Base-by-base conservation (phyloP, 1,140 invertebrate genomes). In the Probaryconus sp. region DNA sequence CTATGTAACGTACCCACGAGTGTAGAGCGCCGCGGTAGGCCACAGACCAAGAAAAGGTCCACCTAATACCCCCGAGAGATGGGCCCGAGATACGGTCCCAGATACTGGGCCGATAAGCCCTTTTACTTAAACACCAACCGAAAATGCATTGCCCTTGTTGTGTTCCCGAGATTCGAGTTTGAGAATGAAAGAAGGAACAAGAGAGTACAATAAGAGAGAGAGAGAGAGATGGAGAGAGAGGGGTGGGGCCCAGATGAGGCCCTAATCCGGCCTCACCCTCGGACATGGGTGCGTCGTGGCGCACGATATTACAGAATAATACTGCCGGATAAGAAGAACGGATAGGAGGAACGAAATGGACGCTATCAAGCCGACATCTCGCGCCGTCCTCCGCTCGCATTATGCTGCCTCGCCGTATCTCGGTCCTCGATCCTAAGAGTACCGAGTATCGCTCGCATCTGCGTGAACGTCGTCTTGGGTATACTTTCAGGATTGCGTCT, bases 81-180 rank as follows among this genome's bases (percentile, higher is more conserved):
- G 71, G 73, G 71, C 13, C 56, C 11, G 17, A 72, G 78, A 81
- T 82, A 80, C 58, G 51, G 70, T 17, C 48, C 18, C 43, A 81
- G 81, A 81, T 81, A 81, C 78, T 47, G 60, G 16, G 26, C 24
- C 77, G 80, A 83, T 83, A 81, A 81, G 79, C 77, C 76, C 78
- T 79, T 83, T 83, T 80, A 80, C 75, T 80, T 77, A 80, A 81
- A 80, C 69, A 81, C 68, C 70, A 63, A 78, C 42, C 56, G 67
- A 71, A 77, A 73, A 72, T 65, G 58, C 61, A 55, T 63, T 73
- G 56, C 55, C 48, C 55, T 73, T 67, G 61, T n/a, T n/a, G n/a
- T n/a, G n/a, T 73, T 67, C 60, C 51, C 26, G 43, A 16, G 37
- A 17, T 31, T 65, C 38, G 42, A 48, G 33, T 61, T 43, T 60